Conservation (phyloP, 2,888 invertebrate species). For the Deilephila porcellus region DNA sequence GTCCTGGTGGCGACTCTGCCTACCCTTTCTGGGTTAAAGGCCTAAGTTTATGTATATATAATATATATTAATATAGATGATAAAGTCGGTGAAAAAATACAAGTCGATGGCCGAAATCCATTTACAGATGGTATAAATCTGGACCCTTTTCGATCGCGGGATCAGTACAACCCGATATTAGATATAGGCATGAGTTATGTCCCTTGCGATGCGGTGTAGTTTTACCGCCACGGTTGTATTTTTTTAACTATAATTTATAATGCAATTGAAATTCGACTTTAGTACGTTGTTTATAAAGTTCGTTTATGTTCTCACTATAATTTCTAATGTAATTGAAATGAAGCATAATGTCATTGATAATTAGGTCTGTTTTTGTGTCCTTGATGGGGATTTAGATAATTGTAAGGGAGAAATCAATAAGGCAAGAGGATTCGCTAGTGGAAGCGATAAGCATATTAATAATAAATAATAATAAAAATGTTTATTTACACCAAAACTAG, state of each 20-base stretch:
- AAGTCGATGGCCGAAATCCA: neutral
- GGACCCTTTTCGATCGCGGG: slow-evolving; percentile 21
- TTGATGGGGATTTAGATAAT: too few relatives aligned
- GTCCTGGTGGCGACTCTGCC: too few relatives aligned
- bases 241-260: neutral
- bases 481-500: too few relatives aligned
- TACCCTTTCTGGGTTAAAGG: too few relatives aligned
- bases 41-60: too few relatives aligned
- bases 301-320: neutral
- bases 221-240: neutral
- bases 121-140: slow-evolving; percentile 22
- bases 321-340: neutral
- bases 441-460: too few relatives aligned
- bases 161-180: slow-evolving; percentile 10
- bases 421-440: too few relatives aligned
- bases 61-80: too few relatives aligned
- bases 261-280: neutral
- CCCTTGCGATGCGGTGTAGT: neutral
- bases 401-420: too few relatives aligned
- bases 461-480: too few relatives aligned
- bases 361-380: too few relatives aligned
- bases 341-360: neutral
- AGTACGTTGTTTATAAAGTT: neutral
- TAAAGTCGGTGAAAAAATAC: neutral
- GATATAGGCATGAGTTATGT: slow-evolving; percentile 26